A percentile compares a stretch with the other conserved stretches of the same genome.
Evolutionary conservation across 2,888 invertebrate species (phyloP).

Genomic region (Ichneumoninae sp.): DNA sequence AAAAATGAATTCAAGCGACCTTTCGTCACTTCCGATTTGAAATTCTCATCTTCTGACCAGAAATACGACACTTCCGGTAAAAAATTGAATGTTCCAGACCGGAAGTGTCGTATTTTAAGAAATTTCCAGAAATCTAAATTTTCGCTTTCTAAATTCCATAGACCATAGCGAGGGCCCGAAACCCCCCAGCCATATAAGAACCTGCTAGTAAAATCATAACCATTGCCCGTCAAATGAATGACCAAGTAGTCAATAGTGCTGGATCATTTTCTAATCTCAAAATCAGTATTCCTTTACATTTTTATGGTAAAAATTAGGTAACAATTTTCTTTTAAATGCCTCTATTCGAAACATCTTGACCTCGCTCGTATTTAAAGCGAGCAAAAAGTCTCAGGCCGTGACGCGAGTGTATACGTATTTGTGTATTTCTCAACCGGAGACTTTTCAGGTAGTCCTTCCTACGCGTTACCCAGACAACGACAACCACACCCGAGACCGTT

Average conservation of each 20-base stretch:
- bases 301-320: neutral
- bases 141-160: no score
- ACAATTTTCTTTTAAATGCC: neutral
- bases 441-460: slow-evolving; percentile 80
- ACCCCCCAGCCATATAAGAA: no score
- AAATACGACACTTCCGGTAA: no score
- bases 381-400: neutral
- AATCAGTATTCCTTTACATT: neutral
- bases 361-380: neutral
- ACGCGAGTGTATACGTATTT: neutral
- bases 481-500: slow-evolving; percentile 78
- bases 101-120: no score
- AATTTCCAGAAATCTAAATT: no score
- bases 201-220: neutral
- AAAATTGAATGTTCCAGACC: no score
- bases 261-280: neutral
- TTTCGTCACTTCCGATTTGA: no score
- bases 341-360: neutral
- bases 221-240: neutral
- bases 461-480: slow-evolving; percentile 80
- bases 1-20: no score
- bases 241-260: neutral
- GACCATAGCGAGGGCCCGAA: no score
- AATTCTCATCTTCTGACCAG: no score
- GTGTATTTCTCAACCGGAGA: slow-evolving; percentile 24